A percentile compares a stretch with the other conserved stretches of the same genome.
Evolutionary conservation across 2,888 invertebrate species (phyloP).

Genomic region (Athripsodes cinereus): DNA sequence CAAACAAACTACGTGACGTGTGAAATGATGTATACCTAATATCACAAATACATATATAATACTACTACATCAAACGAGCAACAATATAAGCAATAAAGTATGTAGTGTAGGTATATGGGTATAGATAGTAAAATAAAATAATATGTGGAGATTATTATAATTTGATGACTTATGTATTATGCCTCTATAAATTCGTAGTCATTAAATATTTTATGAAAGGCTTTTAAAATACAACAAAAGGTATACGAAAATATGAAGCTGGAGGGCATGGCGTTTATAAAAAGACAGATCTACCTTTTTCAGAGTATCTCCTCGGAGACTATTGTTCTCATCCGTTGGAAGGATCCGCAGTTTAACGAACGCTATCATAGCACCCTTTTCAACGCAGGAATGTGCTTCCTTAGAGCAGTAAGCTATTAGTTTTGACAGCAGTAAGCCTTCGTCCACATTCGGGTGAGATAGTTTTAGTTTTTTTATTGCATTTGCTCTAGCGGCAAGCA

Average conservation of each 20-base stretch:
- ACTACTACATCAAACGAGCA: no score
- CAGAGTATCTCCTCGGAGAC: slow-evolving; percentile 73
- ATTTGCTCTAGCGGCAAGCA: slow-evolving; percentile 88
- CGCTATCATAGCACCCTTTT: slow-evolving; percentile 91
- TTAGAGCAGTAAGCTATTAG: slow-evolving; percentile 90
- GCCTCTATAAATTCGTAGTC: no score
- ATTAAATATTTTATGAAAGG: no score
- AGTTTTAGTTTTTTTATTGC: slow-evolving; percentile 80
- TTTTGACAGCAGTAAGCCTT: slow-evolving; percentile 83
- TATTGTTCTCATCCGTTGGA: slow-evolving; percentile 79
- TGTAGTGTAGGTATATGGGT: no score
- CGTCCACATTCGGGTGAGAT: slow-evolving; percentile 80
- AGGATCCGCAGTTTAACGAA: slow-evolving; percentile 86
- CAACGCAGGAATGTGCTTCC: slow-evolving; percentile 88
- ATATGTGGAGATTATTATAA: no score
- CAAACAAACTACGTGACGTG: no score
- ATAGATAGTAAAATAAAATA: no score
- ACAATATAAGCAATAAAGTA: no score
- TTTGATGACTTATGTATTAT: no score
- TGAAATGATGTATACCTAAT: no score
- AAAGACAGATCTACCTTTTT: slow-evolving; percentile 55
- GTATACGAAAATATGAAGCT: background rate
- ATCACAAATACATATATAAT: no score
- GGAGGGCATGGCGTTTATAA: background rate
- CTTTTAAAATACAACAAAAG: no score